Conservation (phyloP, 2,888 invertebrate species). For the Zelleria hepariella region DNA sequence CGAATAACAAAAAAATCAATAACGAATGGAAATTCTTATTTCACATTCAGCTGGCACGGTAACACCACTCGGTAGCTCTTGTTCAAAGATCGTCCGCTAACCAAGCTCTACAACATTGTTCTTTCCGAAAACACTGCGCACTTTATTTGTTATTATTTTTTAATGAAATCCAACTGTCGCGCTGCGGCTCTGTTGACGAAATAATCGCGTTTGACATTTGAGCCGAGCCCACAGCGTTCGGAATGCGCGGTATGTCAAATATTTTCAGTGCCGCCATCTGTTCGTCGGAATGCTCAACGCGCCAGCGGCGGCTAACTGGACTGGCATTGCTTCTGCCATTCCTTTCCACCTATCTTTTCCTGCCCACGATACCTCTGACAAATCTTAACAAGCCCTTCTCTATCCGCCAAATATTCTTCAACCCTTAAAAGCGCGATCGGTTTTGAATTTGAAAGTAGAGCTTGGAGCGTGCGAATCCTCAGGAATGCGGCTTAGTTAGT, state of each 20-base stretch:
- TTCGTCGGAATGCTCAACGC: constrained; percentile 58
- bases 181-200: constrained; percentile 72
- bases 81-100: not conserved
- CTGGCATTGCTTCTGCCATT: constrained; percentile 7
- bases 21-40: constrained; percentile 38
- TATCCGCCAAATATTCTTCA: no score
- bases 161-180: constrained; percentile 69
- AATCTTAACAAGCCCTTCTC: no score
- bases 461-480: constrained; percentile 39
- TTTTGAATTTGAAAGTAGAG: not conserved
- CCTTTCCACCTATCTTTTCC: not conserved
- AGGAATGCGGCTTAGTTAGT: constrained; percentile 55
- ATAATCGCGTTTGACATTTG: constrained; percentile 79
- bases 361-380: no score
- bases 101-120: constrained; percentile 34
- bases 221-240: constrained; percentile 77
- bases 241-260: constrained; percentile 78
- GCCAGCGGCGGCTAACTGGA: constrained; percentile 51
- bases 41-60: constrained; percentile 32
- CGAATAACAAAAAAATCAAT: constrained; percentile 65
- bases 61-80: constrained; percentile 39
- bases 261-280: constrained; percentile 77
- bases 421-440: not conserved
- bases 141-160: constrained; percentile 57
- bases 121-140: constrained; percentile 42